These are phyloP conservation scores for Tachysurus vachellii DNA, from an alignment of 2,113 vertebrate species.

Conservation along the genomic window DNA sequence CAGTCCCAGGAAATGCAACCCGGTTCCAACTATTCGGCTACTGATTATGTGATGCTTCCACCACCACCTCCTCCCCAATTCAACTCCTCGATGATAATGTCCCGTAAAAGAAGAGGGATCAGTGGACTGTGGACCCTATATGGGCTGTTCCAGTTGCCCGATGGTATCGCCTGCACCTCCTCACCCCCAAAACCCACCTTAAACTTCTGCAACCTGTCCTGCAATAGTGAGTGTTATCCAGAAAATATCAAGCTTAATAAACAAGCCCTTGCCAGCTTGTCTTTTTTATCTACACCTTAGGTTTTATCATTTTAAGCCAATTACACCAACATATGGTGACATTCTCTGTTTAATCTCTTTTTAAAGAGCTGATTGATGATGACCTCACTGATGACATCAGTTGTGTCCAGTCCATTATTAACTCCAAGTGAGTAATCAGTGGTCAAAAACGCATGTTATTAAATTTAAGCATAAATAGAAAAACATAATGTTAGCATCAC, in stretches of 20 bases:
- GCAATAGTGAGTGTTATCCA: constrained; percentile 51
- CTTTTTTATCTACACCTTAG: no score
- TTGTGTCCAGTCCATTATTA: constrained; percentile 11
- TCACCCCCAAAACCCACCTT: constrained; percentile 8
- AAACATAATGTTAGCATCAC: not conserved
- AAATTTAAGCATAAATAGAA: not conserved
- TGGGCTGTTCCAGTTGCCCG: constrained; percentile 62
- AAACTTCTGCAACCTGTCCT: constrained; percentile 50
- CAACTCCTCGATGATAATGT: not conserved
- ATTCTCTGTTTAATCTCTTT: not conserved
- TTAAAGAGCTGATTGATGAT: constrained; percentile 55
- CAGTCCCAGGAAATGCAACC: not conserved
- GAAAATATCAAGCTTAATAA: not conserved
- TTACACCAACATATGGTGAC: not conserved
- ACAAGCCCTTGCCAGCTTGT: not conserved
- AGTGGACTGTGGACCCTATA: constrained; percentile 21
- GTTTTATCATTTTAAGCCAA: no score
- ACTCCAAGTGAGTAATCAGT: constrained; percentile 44
- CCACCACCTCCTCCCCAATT: not conserved
- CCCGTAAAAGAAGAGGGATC: not conserved
- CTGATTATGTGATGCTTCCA: no score
- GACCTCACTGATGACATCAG: constrained; percentile 56
- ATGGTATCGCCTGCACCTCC: constrained; percentile 49
- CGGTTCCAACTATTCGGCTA: no score
- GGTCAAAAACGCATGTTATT: not conserved